Conservation (phyloP, 2,888 invertebrate genomes). For the Allolobophora icterica region DNA sequence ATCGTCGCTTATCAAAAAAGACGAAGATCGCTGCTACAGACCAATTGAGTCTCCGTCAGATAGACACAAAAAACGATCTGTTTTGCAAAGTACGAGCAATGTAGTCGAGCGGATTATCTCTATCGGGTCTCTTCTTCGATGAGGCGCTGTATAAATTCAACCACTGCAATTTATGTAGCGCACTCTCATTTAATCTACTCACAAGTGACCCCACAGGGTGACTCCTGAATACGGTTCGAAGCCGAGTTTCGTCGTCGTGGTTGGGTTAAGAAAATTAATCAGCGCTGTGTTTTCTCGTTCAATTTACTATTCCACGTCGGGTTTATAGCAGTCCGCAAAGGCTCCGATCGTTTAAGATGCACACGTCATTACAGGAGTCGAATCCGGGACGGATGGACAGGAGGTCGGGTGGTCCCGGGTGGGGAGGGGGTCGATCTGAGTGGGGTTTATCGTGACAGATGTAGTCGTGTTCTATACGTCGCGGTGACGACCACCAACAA, state of each 20-base stretch:
- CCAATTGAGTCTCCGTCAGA: not conserved
- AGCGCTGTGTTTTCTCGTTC: not conserved
- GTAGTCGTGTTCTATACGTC: not conserved
- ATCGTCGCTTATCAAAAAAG: too few relatives aligned
- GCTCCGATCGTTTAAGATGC: not conserved
- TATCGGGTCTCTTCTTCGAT: not conserved
- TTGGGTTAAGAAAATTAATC: not conserved
- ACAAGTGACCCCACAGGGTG: not conserved
- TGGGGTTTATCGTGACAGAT: constrained; percentile 1
- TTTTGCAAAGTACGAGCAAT: not conserved
- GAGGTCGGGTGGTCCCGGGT: not conserved
- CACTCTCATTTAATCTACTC: not conserved
- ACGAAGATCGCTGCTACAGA: not conserved
- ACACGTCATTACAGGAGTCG: not conserved
- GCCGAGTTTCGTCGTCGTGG: not conserved
- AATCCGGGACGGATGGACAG: not conserved
- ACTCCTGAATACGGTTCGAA: not conserved
- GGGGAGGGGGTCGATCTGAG: not conserved
- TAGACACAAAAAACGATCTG: not conserved
- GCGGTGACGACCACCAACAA: not conserved
- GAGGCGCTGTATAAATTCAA: not conserved
- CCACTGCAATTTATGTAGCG: not conserved
- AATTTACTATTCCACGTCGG: not conserved
- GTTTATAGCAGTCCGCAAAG: not conserved
- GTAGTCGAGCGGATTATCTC: not conserved